Conservation (phyloP, 2,797 vertebrate genomes). For the Mastacembelus armatus region DNA sequence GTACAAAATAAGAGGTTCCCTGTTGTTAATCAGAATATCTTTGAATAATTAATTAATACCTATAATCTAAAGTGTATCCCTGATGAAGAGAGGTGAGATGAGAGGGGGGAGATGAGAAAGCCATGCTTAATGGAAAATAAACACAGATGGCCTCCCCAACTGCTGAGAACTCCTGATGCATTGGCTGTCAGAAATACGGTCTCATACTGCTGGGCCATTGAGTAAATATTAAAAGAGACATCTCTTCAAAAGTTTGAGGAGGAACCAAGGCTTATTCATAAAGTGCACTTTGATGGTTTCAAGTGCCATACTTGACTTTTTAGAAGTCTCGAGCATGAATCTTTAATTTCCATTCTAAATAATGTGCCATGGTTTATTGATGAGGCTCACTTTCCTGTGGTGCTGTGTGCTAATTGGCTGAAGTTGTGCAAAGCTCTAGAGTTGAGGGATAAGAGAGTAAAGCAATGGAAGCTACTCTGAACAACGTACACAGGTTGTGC, state of each 20-base stretch:
- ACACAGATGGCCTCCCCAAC: conserved; percentile 65
- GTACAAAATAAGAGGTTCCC: neutral
- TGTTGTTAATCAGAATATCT: conserved; percentile 23
- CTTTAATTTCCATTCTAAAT: conserved; percentile 71
- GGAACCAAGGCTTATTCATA: conserved; percentile 37
- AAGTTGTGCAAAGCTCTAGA: conserved; percentile 20
- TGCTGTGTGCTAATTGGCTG: conserved; percentile 63
- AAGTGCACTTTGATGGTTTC: conserved; percentile 60
- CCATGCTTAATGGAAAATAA: conserved; percentile 73
- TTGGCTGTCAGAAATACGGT: conserved; percentile 42
- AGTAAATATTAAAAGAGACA: conserved; percentile 60
- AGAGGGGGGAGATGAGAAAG: conserved; percentile 45
- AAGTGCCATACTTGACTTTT: conserved; percentile 53
- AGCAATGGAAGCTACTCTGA: conserved; percentile 11
- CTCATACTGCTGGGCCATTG: conserved; percentile 25
- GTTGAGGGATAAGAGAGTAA: conserved; percentile 27
- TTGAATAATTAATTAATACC: conserved; percentile 59
- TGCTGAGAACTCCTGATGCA: conserved; percentile 60
- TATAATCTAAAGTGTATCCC: conserved; percentile 50
- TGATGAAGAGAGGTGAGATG: conserved; percentile 44
- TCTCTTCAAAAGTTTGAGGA: conserved; percentile 59
- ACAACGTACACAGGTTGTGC: conserved; percentile 9
- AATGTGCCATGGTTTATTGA: conserved; percentile 74
- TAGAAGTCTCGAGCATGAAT: conserved; percentile 56
- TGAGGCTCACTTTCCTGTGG: conserved; percentile 62